Evolutionary conservation across 1,140 invertebrate genomes (phyloP).

Genomic region (Lamellibrachia luymesi): DNA sequence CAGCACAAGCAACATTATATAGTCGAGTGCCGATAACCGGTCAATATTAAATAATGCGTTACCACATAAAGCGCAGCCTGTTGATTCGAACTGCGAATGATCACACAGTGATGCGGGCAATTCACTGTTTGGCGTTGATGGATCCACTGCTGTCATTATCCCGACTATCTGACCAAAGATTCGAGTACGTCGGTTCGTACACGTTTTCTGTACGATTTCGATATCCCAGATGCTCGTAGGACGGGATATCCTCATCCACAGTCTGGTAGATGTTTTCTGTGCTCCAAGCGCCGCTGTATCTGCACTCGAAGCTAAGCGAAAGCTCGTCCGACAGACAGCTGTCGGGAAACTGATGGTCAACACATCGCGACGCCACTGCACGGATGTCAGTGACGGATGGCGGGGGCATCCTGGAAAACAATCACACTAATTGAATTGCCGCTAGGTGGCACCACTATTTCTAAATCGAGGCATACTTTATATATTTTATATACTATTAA

Average conservation of each 20-base stretch:
- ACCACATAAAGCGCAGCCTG: too few relatives aligned
- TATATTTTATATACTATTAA: too few relatives aligned
- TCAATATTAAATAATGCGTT: too few relatives aligned
- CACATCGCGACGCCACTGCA: background rate
- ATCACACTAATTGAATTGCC: background rate
- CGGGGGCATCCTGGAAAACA: background rate
- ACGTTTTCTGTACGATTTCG: background rate
- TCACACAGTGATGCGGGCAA: too few relatives aligned
- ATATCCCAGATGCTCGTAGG: background rate
- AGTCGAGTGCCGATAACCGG: too few relatives aligned
- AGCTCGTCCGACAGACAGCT: background rate
- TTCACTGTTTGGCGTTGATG: background rate
- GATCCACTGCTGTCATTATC: background rate
- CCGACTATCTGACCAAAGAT: background rate
- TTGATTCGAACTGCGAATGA: too few relatives aligned
- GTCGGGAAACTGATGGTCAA: background rate
- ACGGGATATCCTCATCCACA: background rate
- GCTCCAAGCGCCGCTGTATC: background rate
- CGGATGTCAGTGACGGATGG: background rate
- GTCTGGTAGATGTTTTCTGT: background rate
- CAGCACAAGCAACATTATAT: too few relatives aligned
- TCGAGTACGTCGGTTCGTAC: background rate
- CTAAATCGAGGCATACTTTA: background rate
- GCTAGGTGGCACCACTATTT: background rate
- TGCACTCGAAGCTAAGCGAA: background rate